These are phyloP conservation scores for Regulus satrapa DNA, from an alignment of 2,113 vertebrate species.

Conservation along the genomic window DNA sequence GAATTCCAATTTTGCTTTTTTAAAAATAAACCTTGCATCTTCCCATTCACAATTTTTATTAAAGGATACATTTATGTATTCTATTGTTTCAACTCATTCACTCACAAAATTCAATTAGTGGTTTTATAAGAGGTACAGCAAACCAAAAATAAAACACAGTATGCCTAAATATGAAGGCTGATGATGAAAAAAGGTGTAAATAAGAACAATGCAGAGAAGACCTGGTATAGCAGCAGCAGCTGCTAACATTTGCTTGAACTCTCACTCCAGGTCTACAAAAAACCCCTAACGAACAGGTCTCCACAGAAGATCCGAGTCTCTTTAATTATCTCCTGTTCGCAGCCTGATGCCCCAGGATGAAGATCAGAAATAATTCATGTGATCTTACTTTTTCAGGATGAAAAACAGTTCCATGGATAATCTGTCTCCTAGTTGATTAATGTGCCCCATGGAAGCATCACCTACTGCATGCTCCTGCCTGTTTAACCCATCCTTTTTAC, in stretches of 20 bases:
- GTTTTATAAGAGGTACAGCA: neutral
- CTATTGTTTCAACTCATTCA: neutral
- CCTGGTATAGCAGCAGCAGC: neutral
- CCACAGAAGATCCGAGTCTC: neutral
- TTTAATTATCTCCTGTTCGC: neutral
- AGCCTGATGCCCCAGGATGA: neutral
- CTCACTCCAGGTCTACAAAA: neutral
- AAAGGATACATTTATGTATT: neutral
- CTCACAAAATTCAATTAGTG: neutral
- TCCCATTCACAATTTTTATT: neutral
- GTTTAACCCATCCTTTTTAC: neutral
- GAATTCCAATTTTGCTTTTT: neutral
- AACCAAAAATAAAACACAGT: neutral
- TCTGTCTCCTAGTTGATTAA: neutral
- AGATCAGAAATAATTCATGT: neutral
- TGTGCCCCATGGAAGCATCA: neutral
- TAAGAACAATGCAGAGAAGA: neutral
- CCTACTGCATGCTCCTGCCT: neutral
- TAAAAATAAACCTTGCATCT: neutral
- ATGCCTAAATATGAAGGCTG: neutral
- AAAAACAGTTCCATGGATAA: neutral
- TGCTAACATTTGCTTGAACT: neutral
- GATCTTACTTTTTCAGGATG: neutral
- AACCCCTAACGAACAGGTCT: neutral
- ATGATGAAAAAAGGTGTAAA: neutral